Base-by-base conservation (phyloP, 2,888 invertebrate species). In the Hololepta plana region DNA sequence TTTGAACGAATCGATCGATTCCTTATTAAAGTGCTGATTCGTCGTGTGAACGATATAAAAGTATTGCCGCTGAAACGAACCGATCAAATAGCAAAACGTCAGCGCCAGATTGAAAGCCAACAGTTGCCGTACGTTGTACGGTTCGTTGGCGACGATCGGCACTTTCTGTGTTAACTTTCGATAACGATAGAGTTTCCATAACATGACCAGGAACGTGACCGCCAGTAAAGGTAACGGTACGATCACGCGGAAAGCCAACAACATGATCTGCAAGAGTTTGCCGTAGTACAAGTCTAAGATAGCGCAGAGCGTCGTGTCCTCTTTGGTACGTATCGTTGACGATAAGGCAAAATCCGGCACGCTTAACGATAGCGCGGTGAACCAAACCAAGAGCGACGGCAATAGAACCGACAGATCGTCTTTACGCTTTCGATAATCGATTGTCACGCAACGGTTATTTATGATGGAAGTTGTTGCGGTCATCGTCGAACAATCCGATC, bases 341-440 rank as follows among this genome's bases (percentile, higher is more conserved):
- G 67, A 60, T 34, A 67, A 47, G 14, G 58, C 54, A 43, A 62
- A 65, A 38, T 64, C 63, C 6, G 70, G 70, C 24, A 70, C 55
- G 43, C 69, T 66, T 16, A 68, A 44, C 2, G 69, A 69, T 21
- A 59, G 44, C 16, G 65, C 57, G 24, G 67, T 43, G 33, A 66
- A 53, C 69, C 69, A 69, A 24, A 68, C 57, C 35, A 67, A 60
- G 28, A 62, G 41, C 12, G 59, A 53, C 2, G 69, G 69, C 24
- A 62, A 54, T 17, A 59, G 44, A 13, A 65, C 59, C 8, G 64
- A 57, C 17, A 68, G 48, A 28, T 48, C 45, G 15, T 47, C 53
- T 32, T 56, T 53, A 15, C 53, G 44, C 31, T 57, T 46, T 23
- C 60, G 46, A 37, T 67, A 67, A 41, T 67, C 64, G 5, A 66